These are phyloP conservation scores for Hydrozoanthus gracilis DNA, from an alignment of 92 coral and sea anemone species.

Conservation along the genomic window DNA sequence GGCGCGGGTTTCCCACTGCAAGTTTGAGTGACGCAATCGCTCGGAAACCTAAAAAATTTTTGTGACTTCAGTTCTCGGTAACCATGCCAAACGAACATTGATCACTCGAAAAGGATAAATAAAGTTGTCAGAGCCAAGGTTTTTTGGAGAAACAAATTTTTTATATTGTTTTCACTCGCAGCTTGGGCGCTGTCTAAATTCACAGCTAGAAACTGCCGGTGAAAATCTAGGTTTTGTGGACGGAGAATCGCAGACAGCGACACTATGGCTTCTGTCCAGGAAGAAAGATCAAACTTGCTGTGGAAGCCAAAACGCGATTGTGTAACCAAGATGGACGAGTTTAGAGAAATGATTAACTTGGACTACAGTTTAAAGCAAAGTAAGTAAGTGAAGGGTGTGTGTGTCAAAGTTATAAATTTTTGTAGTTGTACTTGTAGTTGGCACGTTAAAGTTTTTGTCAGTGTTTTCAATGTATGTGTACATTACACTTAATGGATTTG, in stretches of 20 bases:
- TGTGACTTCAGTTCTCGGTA: slow-evolving; percentile 17
- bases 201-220: too few relatives aligned
- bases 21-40: slow-evolving; percentile 17
- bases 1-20: slow-evolving; percentile 67
- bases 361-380: slow-evolving; percentile 68
- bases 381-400: slow-evolving; percentile 45
- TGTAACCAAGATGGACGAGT: slow-evolving; percentile 81
- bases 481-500: too few relatives aligned
- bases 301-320: slow-evolving; percentile 77
- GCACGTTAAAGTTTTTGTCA: too few relatives aligned
- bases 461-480: too few relatives aligned
- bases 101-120: neutral
- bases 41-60: slow-evolving; percentile 10
- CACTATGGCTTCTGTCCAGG: slow-evolving; percentile 77
- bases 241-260: neutral
- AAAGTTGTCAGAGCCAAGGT: neutral
- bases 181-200: too few relatives aligned
- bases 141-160: too few relatives aligned
- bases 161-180: neutral
- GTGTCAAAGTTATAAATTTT: neutral
- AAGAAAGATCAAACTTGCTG: slow-evolving; percentile 65
- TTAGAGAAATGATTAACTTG: slow-evolving; percentile 74
- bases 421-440: too few relatives aligned
- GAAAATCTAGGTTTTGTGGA: slow-evolving; percentile 21
- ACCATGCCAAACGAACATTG: slow-evolving; percentile 30